Conservation (phyloP, 2,113 vertebrate species). For the Lepus americanus region DNA sequence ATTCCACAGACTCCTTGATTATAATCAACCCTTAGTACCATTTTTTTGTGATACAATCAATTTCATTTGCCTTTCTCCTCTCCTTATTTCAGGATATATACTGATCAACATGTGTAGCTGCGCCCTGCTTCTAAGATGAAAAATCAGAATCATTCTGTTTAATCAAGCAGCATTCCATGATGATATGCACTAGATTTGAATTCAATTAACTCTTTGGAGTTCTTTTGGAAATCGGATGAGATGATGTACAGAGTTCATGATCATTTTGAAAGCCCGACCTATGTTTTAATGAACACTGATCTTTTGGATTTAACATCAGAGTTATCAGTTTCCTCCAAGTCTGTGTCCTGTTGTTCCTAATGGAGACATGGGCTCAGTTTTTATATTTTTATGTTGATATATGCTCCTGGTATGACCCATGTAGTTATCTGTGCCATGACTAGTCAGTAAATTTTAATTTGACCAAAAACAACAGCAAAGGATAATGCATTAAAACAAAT, state of each 20-base stretch:
- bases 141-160: background rate
- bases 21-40: background rate
- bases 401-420: background rate
- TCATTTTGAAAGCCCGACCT: too few relatives aligned
- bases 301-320: background rate
- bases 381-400: background rate
- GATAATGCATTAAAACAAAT: background rate
- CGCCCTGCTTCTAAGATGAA: background rate
- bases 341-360: background rate
- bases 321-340: background rate
- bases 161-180: background rate
- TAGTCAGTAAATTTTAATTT: background rate
- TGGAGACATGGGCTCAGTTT: background rate
- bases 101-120: background rate
- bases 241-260: background rate
- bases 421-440: background rate
- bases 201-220: background rate
- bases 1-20: conserved; percentile 5
- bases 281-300: background rate
- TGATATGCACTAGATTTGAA: background rate
- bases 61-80: background rate
- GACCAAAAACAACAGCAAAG: background rate
- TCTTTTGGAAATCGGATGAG: background rate
- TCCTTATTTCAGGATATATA: background rate
- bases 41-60: background rate